Evolutionary conservation across 37 sponge, comb jelly and placozoan genomes (phyloP), one percentile per base, ranked within the genome.

Genomic region (Cliona cf. orientalis): DNA sequence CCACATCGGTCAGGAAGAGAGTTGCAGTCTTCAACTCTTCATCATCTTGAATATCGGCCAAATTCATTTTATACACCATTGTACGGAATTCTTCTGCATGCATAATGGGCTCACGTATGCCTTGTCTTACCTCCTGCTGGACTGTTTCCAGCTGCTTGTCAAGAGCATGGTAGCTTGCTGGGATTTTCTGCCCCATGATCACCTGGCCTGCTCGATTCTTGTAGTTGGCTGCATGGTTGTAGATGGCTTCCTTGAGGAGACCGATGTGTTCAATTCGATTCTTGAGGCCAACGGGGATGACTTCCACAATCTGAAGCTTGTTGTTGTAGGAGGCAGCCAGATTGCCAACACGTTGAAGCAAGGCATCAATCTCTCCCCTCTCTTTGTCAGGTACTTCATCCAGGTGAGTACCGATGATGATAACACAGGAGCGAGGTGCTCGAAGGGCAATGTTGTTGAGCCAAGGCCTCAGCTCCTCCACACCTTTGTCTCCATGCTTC

Each of bases 331-430:
- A 17, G 21, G 29, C 44, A 28, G 83, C 84, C 29, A 88, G 60
- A 12, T 67, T n/a, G 0, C 35, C 71, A 2, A 69, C 92, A 45
- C 71, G 28, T 42, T 49, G 42, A 17, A 87, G 72, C 6, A 86
- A 41, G 7, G 38, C 41, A 61, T 75, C 62, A 5, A 68, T 73
- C 44, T 76, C 60, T 0, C 70, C 65, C 44, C 75, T 84, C 32
- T 81, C 77, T 22, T 75, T 45, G 7, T 58, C 64, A 1, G 69
- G 17, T 43, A 94, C 75, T 74, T 87, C 72, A 78, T 94, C 95
- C 26, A 84, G 64, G 44, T 86, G 81, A 0, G 95, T 94, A 21
- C 88, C 95, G 0, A 94, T 79, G 22, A 94, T 94, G 49, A 94
- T 75, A 34, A 90, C 79, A 22, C 75, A 59, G n/a, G 91, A 83